Evolutionary conservation across 1,140 invertebrate genomes (phyloP).

Genomic region (Pemphigus obesinymphae): DNA sequence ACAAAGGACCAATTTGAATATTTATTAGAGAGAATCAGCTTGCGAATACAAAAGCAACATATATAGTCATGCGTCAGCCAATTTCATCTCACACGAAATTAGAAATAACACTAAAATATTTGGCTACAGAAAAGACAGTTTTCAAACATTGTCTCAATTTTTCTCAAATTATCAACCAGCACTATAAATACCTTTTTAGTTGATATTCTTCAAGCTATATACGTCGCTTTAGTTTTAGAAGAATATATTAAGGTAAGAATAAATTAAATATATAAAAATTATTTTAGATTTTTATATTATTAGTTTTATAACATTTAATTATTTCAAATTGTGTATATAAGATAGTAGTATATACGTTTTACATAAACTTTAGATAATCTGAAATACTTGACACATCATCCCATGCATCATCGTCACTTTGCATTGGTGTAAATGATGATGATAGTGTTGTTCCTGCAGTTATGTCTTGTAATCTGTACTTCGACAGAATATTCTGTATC

Average conservation of each 20-base stretch:
- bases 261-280: neutral
- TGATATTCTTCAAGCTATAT: neutral
- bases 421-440: neutral
- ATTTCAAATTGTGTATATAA: no score
- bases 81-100: no score
- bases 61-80: no score
- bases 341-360: neutral
- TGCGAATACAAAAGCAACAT: no score
- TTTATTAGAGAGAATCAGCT: no score
- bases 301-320: neutral
- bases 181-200: neutral
- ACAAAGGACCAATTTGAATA: no score
- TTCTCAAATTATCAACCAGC: neutral
- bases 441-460: neutral
- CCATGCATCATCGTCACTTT: neutral
- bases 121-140: neutral
- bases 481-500: neutral
- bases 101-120: neutral
- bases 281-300: no score
- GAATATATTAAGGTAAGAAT: neutral
- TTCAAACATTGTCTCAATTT: neutral
- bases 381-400: neutral
- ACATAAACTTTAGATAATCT: neutral
- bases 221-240: neutral
- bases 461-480: neutral